phyloP scores from a whole-genome alignment of 1,140 invertebrate genomes.

The Tyrophagus putrescentiae region DNA sequence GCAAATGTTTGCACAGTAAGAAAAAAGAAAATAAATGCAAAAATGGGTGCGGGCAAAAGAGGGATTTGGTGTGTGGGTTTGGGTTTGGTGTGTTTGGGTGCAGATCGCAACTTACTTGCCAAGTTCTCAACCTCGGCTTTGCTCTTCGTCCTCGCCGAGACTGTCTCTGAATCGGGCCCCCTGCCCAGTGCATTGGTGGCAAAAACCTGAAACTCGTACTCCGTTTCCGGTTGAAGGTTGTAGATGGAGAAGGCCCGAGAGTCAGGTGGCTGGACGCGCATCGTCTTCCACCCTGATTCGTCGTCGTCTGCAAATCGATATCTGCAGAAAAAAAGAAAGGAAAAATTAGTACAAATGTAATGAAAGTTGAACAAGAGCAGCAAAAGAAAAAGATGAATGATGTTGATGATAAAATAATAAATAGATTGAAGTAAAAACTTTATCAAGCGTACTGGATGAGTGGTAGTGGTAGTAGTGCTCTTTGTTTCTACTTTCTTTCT shows the following conservation, averaged over 20 bases:
- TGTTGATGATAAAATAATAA: too few relatives aligned
- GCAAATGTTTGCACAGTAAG: too few relatives aligned
- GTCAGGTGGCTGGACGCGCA: conserved; percentile 72
- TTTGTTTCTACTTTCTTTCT: too few relatives aligned
- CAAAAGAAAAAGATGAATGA: too few relatives aligned
- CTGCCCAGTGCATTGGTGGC: conserved; percentile 84
- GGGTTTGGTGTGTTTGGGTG: too few relatives aligned
- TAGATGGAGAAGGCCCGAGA: conserved; percentile 70
- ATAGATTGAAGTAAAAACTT: too few relatives aligned
- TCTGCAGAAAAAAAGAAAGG: conserved; percentile 35
- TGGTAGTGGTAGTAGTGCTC: too few relatives aligned
- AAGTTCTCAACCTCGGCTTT: conserved; percentile 26
- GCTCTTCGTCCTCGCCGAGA: conserved; percentile 78
- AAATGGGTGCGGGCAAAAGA: neutral
- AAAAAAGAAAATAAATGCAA: conserved; percentile 1
- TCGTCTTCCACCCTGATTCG: conserved; percentile 58
- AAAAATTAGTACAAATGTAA: neutral
- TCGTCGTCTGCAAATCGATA: conserved; percentile 36
- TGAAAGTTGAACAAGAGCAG: too few relatives aligned
- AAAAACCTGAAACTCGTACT: conserved; percentile 90
- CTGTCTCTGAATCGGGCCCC: conserved; percentile 82
- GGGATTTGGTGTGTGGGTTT: neutral
- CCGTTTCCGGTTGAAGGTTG: conserved; percentile 66
- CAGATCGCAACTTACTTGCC: neutral
- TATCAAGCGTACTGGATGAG: too few relatives aligned